Conservation (phyloP, 2,797 vertebrate genomes). For the Craterocephalus amniculus region DNA sequence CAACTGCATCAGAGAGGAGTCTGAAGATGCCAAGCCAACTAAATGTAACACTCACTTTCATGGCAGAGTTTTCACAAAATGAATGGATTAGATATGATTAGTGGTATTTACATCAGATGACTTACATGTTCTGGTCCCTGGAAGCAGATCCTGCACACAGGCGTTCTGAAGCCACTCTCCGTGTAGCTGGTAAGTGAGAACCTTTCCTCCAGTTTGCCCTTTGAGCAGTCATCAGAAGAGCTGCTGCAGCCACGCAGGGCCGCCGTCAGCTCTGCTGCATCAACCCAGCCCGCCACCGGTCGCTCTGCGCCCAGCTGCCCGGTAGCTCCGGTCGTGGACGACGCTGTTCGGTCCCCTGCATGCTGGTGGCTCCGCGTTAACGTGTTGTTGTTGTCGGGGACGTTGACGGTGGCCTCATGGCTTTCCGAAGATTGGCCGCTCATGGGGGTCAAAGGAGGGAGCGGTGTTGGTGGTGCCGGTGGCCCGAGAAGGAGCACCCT, state of each 20-base stretch:
- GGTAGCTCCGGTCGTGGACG: conserved; percentile 75
- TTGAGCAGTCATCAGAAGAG: conserved; percentile 92
- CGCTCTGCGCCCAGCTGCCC: conserved; percentile 75
- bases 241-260: conserved; percentile 87
- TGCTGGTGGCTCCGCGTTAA: conserved; percentile 80
- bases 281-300: conserved; percentile 81
- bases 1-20: not conserved
- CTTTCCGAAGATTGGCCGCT: conserved; percentile 80
- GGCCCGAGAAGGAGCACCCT: conserved; percentile 94
- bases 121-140: conserved; percentile 98
- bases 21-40: not conserved
- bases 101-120: conserved; percentile 10
- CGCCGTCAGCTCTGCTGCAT: conserved; percentile 84
- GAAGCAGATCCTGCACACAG: conserved; percentile 98
- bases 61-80: not conserved
- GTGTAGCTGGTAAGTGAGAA: conserved; percentile 95
- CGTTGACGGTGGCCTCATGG: conserved; percentile 74
- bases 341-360: conserved; percentile 79
- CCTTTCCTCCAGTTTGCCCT: conserved; percentile 92
- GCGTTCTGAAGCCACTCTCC: conserved; percentile 95
- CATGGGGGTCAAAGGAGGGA: conserved; percentile 87
- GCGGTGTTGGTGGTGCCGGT: conserved; percentile 83
- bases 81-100: not conserved
- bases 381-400: conserved; percentile 87
- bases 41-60: not conserved